Conservation (phyloP, 1,140 invertebrate genomes). For the Propsilocerus akamusi region DNA sequence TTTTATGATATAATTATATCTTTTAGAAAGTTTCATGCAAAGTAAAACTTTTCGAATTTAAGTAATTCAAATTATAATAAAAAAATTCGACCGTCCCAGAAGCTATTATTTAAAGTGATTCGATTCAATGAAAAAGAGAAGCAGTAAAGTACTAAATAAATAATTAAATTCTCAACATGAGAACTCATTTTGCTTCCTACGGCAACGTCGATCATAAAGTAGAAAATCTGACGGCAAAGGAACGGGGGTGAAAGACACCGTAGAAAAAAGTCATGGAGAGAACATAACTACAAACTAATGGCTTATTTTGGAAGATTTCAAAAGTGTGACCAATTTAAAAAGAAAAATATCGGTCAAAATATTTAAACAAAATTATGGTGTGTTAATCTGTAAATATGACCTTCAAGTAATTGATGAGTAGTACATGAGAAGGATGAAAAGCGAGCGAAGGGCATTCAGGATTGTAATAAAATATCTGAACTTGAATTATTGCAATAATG, state of each 20-base stretch:
- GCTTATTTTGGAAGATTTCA: not conserved
- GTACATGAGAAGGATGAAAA: not conserved
- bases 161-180: too few relatives aligned
- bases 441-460: not conserved
- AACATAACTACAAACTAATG: not conserved
- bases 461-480: not conserved
- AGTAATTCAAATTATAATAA: too few relatives aligned
- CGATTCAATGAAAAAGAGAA: too few relatives aligned
- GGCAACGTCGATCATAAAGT: too few relatives aligned
- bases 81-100: too few relatives aligned
- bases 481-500: not conserved
- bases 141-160: too few relatives aligned
- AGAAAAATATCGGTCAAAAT: constrained; percentile 4
- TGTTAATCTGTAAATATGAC: constrained; percentile 4
- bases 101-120: too few relatives aligned
- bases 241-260: not conserved
- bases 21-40: too few relatives aligned
- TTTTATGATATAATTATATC: too few relatives aligned
- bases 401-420: not conserved
- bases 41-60: too few relatives aligned
- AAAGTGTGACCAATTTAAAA: constrained; percentile 3
- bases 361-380: constrained; percentile 4
- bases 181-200: too few relatives aligned
- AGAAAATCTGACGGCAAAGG: too few relatives aligned
- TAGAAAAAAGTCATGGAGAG: not conserved